These are phyloP conservation scores for Corythoichthys intestinalis DNA, from an alignment of 2,113 vertebrate genomes.

Conservation along the genomic window DNA sequence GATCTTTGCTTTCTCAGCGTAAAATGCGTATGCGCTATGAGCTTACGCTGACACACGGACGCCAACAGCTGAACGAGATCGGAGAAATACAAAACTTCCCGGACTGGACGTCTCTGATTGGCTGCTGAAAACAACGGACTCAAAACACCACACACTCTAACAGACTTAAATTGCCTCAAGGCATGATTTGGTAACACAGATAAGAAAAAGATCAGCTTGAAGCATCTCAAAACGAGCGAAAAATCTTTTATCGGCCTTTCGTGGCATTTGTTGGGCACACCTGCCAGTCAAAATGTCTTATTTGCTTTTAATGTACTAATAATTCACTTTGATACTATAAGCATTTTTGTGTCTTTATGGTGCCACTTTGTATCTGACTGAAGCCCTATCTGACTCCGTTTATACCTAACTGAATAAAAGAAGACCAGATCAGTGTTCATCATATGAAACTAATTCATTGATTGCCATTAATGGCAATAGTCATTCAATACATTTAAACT, in stretches of 20 bases:
- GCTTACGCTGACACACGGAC: conserved; percentile 73
- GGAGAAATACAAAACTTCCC: conserved; percentile 80
- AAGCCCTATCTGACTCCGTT: neutral
- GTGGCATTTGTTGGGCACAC: neutral
- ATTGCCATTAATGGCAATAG: neutral
- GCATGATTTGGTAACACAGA: neutral
- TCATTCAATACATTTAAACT: too few species aligned
- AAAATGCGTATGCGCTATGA: conserved; percentile 78
- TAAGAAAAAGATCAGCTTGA: neutral
- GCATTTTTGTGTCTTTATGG: neutral
- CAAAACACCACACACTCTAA: neutral
- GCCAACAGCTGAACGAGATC: conserved; percentile 61
- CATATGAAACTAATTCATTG: neutral
- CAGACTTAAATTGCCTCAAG: neutral
- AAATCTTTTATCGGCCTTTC: neutral
- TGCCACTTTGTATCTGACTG: neutral
- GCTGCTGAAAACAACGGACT: conserved; percentile 25
- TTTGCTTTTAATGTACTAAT: conserved; percentile 15
- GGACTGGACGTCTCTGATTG: conserved; percentile 62
- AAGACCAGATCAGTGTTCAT: neutral
- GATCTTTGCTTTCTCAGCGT: conserved; percentile 51
- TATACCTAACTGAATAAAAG: neutral
- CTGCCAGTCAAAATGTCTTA: neutral
- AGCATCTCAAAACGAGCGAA: neutral
- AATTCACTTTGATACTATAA: neutral